A percentile compares a stretch with the other conserved stretches of the same genome.
Evolutionary conservation across 2,797 vertebrate genomes (phyloP).

Genomic region (Neomorphus geoffroyi): DNA sequence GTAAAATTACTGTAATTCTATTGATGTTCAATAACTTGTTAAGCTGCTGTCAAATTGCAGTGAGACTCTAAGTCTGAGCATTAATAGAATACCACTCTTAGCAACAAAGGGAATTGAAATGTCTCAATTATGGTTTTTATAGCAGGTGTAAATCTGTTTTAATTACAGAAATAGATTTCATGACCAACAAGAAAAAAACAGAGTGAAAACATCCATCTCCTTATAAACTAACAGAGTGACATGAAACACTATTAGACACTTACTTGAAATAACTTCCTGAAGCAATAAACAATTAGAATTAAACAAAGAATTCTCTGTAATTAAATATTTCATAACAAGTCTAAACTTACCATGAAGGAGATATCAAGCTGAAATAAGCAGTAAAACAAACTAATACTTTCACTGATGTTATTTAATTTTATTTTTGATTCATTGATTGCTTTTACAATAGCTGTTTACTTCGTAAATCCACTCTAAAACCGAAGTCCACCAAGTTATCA

Average conservation of each 20-base stretch:
- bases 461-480: not conserved
- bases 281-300: constrained; percentile 20
- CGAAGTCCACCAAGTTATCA: not conserved
- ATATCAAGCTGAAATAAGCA: not conserved
- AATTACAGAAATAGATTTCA: constrained; percentile 22
- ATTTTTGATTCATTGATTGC: not conserved
- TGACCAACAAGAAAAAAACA: not conserved
- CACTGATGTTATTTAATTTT: not conserved
- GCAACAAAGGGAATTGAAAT: not conserved
- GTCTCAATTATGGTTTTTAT: not conserved
- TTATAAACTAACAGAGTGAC: not conserved
- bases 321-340: not conserved
- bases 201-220: not conserved
- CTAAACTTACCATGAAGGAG: not conserved
- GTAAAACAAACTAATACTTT: not conserved
- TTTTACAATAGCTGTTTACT: not conserved
- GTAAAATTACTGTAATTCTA: not conserved
- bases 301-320: not conserved
- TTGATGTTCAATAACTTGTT: not conserved
- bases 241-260: not conserved
- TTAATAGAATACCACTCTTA: not conserved
- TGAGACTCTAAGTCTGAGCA: not conserved
- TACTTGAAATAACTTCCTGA: not conserved
- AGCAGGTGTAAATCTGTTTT: not conserved
- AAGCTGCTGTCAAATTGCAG: not conserved